Percentiles rank a stretch among this genome's conserved stretches.
These are phyloP conservation scores for Toxonevra muliebris DNA, from an alignment of 2,888 invertebrate species.

Conservation along the genomic window DNA sequence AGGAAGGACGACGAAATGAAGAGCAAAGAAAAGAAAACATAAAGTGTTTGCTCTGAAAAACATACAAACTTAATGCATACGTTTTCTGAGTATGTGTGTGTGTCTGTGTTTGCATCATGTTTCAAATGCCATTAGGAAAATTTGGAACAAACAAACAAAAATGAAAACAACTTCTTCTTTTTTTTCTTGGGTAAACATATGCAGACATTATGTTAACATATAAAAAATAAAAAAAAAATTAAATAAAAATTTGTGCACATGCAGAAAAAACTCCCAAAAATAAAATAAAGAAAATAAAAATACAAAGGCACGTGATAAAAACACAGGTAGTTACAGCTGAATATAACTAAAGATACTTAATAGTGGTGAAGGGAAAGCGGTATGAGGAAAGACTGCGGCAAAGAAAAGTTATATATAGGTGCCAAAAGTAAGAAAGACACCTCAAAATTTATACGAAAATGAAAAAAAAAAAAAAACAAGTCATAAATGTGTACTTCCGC, in stretches of 20 bases:
- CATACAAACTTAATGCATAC: not conserved
- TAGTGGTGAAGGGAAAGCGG: no score
- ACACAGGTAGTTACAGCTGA: not conserved
- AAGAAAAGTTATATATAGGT: no score
- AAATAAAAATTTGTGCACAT: constrained; percentile 18
- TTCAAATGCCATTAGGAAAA: constrained; percentile 51
- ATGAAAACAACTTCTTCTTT: constrained; percentile 30
- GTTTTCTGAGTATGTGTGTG: constrained; percentile 29
- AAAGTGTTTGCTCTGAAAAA: not conserved
- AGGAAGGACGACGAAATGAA: not conserved
- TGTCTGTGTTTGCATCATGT: not conserved
- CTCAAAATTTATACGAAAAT: no score
- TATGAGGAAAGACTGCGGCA: no score
- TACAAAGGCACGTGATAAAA: not conserved
- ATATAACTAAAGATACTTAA: not conserved
- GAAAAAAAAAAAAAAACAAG: no score
- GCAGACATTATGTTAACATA: constrained; percentile 50
- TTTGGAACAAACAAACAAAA: constrained; percentile 23
- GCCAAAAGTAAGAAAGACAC: no score
- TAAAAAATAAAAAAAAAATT: constrained; percentile 19
- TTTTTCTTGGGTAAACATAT: constrained; percentile 47
- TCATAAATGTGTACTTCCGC: no score
- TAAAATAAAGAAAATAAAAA: not conserved
- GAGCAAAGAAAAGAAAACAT: not conserved
- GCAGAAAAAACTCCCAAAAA: constrained; percentile 2